phyloP scores from a whole-genome alignment of 37 sponge, comb jelly and placozoan genomes.

The Mnemiopsis leidyi region DNA sequence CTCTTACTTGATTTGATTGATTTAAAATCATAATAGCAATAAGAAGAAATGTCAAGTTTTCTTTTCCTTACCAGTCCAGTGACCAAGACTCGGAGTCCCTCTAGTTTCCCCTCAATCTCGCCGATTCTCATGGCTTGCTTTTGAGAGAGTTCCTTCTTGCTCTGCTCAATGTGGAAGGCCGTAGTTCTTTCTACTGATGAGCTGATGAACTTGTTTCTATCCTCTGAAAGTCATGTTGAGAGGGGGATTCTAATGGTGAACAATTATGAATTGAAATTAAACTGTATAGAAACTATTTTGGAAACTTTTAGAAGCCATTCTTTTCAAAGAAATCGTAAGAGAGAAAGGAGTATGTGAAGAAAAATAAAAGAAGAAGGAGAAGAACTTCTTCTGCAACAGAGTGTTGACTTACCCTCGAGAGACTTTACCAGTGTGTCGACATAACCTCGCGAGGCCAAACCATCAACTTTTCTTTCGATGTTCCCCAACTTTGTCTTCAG shows the following conservation, averaged over 20 bases:
- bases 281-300: too few species aligned
- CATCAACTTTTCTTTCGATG: not conserved
- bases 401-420: constrained; percentile 11
- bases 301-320: too few species aligned
- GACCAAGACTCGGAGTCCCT: constrained; percentile 40
- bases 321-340: too few species aligned
- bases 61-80: constrained; percentile 43
- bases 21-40: too few species aligned
- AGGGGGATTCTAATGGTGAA: too few species aligned
- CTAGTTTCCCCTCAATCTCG: constrained; percentile 58
- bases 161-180: constrained; percentile 48
- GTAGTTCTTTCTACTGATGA: constrained; percentile 42
- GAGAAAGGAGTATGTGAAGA: too few species aligned
- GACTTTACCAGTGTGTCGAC: constrained; percentile 40
- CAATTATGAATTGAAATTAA: too few species aligned
- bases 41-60: not conserved
- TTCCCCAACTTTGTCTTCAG: not conserved
- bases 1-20: too few species aligned
- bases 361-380: too few species aligned
- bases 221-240: constrained; percentile 54
- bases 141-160: constrained; percentile 20
- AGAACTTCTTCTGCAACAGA: too few species aligned
- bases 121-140: constrained; percentile 32
- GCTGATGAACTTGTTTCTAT: constrained; percentile 43
- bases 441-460: not conserved